Base-by-base conservation (phyloP, 2,797 vertebrate species). In the Oreonectes daqikongensis region DNA sequence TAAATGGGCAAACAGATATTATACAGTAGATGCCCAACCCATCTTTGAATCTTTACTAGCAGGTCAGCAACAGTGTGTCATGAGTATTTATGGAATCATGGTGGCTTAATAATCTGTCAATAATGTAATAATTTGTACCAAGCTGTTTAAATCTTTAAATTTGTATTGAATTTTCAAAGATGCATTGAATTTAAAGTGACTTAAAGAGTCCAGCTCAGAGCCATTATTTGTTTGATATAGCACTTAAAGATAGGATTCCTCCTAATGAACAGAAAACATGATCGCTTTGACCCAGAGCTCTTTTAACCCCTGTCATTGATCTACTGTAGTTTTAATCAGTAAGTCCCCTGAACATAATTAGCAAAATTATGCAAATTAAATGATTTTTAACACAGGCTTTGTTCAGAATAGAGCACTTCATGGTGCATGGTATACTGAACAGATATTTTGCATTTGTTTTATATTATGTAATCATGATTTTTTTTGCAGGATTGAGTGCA, bases 281-380 rank as follows among this genome's bases (percentile, higher is more conserved):
- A 12, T 30, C 22, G 38, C 28, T 35, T 20, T 53, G 46, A 65
- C 38, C 22, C n/a, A 24, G 11, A 55, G 42, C 50, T 63, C 8
- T 14, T 35, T 60, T 35, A 57, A 53, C 10, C 6, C 18, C 2
- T 32, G 8, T 10, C 59, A 74, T 22, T 65, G 48, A 65, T 55
- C 26, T 42, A 53, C 50, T 24, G 50, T 24, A 30, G 48, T 42
- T 24, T 48, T 17, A 42, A 38, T 5, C 9, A 6, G 12, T 12
- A 28, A 30, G 30, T 42, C 60, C 32, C 46, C 14, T 10, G 22
- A 64, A 53, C 17, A 24, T 28, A 53, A 65, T 53, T 66, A 55
- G 18, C 48, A 28, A 24, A 65, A 22, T 24, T 30, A 53, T 74
- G 48, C 60, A 20, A 74, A 24, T 65, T 26, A n/a, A 64, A 53